These are phyloP conservation scores for Parazoanthus atlanticus DNA, from an alignment of 92 coral and sea anemone genomes.

Conservation along the genomic window DNA sequence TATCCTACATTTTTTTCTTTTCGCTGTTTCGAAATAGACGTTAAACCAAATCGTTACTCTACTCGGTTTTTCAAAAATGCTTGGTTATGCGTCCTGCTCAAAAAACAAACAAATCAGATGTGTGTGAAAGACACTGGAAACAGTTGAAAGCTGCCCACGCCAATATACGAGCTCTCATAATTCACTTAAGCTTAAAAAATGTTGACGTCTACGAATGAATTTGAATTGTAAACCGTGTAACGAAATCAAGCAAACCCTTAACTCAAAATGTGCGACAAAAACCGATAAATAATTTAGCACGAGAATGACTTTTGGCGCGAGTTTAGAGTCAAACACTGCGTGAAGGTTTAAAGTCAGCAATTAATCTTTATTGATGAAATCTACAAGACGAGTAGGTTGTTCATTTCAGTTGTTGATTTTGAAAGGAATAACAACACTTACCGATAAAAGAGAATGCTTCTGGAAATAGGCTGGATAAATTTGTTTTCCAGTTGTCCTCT, in stretches of 20 bases:
- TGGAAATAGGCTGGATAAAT: slow-evolving; percentile 85
- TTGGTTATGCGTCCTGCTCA: slow-evolving; percentile 4
- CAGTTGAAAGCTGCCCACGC: slow-evolving; percentile 19
- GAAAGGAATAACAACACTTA: slow-evolving; percentile 56
- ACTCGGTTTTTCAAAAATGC: slow-evolving; percentile 15
- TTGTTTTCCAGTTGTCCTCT: slow-evolving; percentile 95
- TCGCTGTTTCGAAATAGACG: neutral
- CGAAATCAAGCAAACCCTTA: neutral
- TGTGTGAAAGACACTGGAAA: slow-evolving; percentile 16
- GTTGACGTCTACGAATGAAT: slow-evolving; percentile 9
- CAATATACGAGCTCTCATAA: neutral
- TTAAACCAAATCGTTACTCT: slow-evolving; percentile 1
- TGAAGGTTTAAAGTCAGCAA: slow-evolving; percentile 1
- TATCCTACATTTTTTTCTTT: neutral
- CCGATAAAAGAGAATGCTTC: slow-evolving; percentile 98
- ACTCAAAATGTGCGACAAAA: slow-evolving; percentile 9
- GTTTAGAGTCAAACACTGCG: neutral
- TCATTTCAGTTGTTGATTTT: slow-evolving; percentile 11
- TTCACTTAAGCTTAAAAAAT: neutral
- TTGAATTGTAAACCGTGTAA: slow-evolving; percentile 4
- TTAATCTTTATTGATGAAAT: slow-evolving; percentile 30
- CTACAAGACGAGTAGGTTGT: slow-evolving; percentile 20
- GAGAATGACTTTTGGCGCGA: slow-evolving; percentile 24
- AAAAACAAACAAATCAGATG: slow-evolving; percentile 34
- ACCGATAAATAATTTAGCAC: slow-evolving; percentile 8